Percentiles rank a stretch among this genome's conserved stretches.
phyloP scores from a whole-genome alignment of 2,113 vertebrate genomes.

The Cichladusa arquata region DNA sequence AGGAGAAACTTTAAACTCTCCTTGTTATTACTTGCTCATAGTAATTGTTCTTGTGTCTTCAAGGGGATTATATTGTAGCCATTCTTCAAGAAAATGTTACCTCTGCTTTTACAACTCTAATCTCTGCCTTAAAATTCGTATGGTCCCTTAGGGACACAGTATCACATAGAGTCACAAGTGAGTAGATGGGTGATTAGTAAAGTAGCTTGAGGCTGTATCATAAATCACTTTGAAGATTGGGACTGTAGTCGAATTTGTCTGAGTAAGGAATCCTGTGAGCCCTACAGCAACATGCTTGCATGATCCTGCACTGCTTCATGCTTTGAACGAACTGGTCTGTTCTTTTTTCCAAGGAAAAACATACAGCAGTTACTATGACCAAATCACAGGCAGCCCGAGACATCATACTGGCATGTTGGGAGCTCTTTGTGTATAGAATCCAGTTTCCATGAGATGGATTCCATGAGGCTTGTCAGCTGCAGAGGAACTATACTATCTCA shows the following conservation, averaged over 20 bases:
- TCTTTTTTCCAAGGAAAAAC: background rate
- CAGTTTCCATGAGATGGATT: background rate
- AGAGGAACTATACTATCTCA: background rate
- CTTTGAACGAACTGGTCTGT: background rate
- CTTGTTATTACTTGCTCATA: background rate
- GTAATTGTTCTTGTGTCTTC: background rate
- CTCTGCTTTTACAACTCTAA: background rate
- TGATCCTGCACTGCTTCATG: background rate
- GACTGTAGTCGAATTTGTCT: background rate
- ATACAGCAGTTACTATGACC: background rate
- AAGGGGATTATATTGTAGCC: background rate
- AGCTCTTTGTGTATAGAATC: background rate
- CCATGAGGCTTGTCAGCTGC: background rate
- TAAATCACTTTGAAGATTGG: constrained; percentile 14
- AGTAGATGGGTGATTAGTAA: background rate
- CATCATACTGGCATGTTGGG: background rate
- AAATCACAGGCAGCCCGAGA: background rate
- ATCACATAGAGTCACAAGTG: background rate
- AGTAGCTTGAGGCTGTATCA: background rate
- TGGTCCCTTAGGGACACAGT: background rate
- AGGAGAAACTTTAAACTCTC: background rate
- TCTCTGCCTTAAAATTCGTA: background rate
- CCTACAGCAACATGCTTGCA: constrained; percentile 14
- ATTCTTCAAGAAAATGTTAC: constrained; percentile 1
- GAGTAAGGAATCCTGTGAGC: background rate